Conservation (phyloP, 2,797 vertebrate species). For the Cuculus canorus region DNA sequence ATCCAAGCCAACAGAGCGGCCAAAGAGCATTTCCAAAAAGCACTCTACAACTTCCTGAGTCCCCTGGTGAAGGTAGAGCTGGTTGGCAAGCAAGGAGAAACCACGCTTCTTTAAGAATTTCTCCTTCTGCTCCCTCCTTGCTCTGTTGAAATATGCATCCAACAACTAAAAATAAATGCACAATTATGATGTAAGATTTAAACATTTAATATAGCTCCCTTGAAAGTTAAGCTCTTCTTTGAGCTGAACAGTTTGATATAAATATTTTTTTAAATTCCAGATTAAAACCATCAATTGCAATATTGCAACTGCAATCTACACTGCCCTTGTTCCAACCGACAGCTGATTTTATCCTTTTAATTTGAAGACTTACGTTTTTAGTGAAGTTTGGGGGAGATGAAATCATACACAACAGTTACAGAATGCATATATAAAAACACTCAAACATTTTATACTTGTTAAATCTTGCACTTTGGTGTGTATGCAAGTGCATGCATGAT, state of each 20-base stretch:
- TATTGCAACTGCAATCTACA: background rate
- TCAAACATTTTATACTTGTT: background rate
- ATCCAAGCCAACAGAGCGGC: constrained; percentile 87
- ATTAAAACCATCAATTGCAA: background rate
- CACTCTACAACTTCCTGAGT: constrained; percentile 91
- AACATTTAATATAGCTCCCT: background rate
- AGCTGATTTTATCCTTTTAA: background rate
- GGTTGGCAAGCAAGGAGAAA: constrained; percentile 96
- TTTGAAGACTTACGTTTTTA: background rate
- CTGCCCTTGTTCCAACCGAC: background rate
- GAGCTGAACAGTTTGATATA: background rate
- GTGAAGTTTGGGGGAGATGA: background rate
- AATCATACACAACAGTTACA: background rate
- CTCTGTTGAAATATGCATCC: constrained; percentile 94
- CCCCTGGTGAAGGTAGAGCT: constrained; percentile 94
- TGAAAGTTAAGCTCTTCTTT: background rate
- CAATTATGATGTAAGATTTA: constrained; percentile 29
- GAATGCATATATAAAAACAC: background rate
- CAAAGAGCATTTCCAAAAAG: constrained; percentile 94
- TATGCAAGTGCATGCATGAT: rapidly evolving
- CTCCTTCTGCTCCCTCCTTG: constrained; percentile 94
- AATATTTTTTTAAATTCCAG: background rate
- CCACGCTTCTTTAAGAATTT: constrained; percentile 96
- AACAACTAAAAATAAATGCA: constrained; percentile 83
- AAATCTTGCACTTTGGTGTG: background rate